These are phyloP conservation scores for Heliocidaris tuberculata DNA, from an alignment of 35 echinoderm and acorn worm species.

Conservation along the genomic window DNA sequence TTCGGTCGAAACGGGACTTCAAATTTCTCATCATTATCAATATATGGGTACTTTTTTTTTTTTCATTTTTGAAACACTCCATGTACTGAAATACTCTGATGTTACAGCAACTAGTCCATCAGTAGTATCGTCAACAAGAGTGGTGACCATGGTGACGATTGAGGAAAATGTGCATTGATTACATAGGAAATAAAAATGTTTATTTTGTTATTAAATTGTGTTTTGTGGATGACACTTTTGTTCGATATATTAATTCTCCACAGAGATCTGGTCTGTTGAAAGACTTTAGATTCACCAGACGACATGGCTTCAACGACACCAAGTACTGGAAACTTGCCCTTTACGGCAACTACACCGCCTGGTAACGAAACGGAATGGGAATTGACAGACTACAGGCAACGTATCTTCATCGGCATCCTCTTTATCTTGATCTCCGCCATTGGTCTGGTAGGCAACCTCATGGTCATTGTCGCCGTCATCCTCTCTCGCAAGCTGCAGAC, in stretches of 20 bases:
- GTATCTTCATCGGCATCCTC: slow-evolving; percentile 53
- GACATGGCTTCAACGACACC: neutral
- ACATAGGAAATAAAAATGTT: neutral
- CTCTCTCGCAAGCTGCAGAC: slow-evolving; percentile 64
- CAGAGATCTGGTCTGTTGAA: neutral
- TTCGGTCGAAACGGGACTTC: neutral
- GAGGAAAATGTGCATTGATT: neutral
- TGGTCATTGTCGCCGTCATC: slow-evolving; percentile 66
- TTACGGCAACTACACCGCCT: neutral
- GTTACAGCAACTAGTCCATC: no score
- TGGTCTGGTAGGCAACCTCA: slow-evolving; percentile 60
- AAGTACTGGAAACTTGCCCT: neutral
- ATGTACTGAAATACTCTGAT: no score
- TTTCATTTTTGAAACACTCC: no score
- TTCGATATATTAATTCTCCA: neutral
- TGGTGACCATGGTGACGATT: neutral
- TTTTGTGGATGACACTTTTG: neutral
- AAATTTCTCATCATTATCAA: neutral
- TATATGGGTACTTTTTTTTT: neutral
- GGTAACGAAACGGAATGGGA: slow-evolving; percentile 33
- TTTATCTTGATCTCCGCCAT: slow-evolving; percentile 54
- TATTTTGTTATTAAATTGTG: neutral
- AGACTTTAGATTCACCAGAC: neutral
- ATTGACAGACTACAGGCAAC: slow-evolving; percentile 45
- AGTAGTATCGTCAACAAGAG: no score